Percentiles rank a stretch among this genome's conserved stretches.
These are phyloP conservation scores for Eleutherodactylus coqui DNA, from an alignment of 2,797 vertebrate species.

Conservation along the genomic window DNA sequence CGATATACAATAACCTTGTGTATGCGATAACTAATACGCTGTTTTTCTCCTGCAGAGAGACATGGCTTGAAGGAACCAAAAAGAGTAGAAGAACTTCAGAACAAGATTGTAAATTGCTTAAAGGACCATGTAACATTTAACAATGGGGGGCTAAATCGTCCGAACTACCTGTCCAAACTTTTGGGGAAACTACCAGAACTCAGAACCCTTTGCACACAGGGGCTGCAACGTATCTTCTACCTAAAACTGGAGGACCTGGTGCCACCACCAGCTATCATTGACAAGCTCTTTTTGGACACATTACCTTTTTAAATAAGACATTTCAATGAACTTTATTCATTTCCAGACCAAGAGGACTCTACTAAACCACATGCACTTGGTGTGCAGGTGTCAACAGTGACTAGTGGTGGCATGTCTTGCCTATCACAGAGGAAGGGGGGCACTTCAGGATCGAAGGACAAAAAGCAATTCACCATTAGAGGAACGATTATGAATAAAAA, in stretches of 20 bases:
- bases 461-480: slow-evolving; percentile 71
- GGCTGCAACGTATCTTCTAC: slow-evolving; percentile 99
- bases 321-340: slow-evolving; percentile 78
- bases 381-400: slow-evolving; percentile 65
- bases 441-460: slow-evolving; percentile 68
- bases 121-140: slow-evolving; percentile 99
- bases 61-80: slow-evolving; percentile 98
- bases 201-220: slow-evolving; percentile 97
- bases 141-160: slow-evolving; percentile 92
- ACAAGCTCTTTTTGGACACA: slow-evolving; percentile 99
- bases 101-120: slow-evolving; percentile 98
- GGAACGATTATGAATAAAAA: slow-evolving; percentile 65
- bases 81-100: slow-evolving; percentile 96
- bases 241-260: slow-evolving; percentile 98
- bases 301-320: slow-evolving; percentile 92
- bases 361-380: slow-evolving; percentile 61
- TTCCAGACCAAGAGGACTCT: slow-evolving; percentile 67
- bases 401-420: slow-evolving; percentile 66
- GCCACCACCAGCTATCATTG: slow-evolving; percentile 98
- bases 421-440: slow-evolving; percentile 66
- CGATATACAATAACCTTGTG: too few relatives aligned
- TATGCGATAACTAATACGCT: background rate
- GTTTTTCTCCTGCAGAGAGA: slow-evolving; percentile 82
- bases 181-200: slow-evolving; percentile 99
- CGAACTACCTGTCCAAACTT: slow-evolving; percentile 98